phyloP scores from a whole-genome alignment of 2,113 vertebrate genomes.

The Oncorhynchus kisutch region DNA sequence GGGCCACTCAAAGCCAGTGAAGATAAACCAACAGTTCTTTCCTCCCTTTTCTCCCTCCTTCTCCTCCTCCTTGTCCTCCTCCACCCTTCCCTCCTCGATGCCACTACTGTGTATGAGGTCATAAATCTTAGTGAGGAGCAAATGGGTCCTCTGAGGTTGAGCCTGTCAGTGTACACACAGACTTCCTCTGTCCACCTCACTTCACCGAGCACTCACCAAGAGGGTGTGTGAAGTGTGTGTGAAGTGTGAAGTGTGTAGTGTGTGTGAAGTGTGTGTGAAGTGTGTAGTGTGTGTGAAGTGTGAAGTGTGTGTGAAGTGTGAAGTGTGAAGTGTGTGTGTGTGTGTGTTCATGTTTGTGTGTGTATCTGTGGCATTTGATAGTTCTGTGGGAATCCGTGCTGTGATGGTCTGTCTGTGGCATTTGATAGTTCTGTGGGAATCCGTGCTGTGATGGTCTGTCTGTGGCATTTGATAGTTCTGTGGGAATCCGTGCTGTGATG shows the following conservation, averaged over 20 bases:
- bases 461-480: not conserved
- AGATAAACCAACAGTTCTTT: constrained; percentile 60
- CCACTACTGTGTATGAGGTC: not conserved
- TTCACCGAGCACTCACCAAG: not conserved
- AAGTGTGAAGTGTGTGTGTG: not conserved
- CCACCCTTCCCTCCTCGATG: not conserved
- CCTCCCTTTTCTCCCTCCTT: constrained; percentile 9
- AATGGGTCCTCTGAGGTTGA: constrained; percentile 1
- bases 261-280: not conserved
- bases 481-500: too few species aligned
- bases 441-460: not conserved
- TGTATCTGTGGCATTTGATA: not conserved
- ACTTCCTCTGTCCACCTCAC: not conserved
- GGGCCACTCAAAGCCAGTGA: constrained; percentile 54
- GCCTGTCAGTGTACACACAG: not conserved
- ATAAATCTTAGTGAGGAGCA: constrained; percentile 26
- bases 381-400: too few species aligned
- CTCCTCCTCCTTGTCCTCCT: not conserved
- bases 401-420: too few species aligned
- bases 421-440: not conserved
- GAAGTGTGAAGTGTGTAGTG: not conserved
- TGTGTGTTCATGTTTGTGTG: not conserved
- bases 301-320: too few species aligned
- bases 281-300: not conserved
- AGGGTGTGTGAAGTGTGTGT: not conserved